A percentile compares a stretch with the other conserved stretches of the same genome.
Conservation (phyloP, 1,140 invertebrate genomes). For the Homarus americanus region DNA sequence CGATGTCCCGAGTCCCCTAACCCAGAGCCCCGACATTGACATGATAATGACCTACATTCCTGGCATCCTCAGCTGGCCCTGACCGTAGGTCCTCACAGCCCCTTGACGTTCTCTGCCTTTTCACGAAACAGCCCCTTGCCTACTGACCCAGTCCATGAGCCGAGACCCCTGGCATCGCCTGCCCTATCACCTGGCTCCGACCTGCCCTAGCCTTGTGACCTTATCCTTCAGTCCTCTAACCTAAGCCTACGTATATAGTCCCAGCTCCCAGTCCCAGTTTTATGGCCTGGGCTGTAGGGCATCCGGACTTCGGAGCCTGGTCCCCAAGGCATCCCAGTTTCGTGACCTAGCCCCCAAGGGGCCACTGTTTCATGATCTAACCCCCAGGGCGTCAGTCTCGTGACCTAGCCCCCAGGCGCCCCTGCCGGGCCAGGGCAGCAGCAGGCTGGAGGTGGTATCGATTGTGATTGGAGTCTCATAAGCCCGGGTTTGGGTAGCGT, state of each 20-base stretch:
- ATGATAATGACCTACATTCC: too few relatives aligned
- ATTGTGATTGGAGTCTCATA: slow-evolving; percentile 68
- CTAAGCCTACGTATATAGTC: not conserved
- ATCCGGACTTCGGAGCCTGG: too few relatives aligned
- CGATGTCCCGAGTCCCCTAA: too few relatives aligned
- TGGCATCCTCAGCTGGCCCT: too few relatives aligned
- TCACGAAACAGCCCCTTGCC: too few relatives aligned
- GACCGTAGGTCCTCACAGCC: too few relatives aligned
- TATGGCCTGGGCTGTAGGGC: too few relatives aligned
- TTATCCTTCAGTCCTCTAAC: not conserved
- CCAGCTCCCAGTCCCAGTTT: not conserved
- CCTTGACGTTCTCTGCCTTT: too few relatives aligned
- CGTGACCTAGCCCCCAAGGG: not conserved
- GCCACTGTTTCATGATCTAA: not conserved
- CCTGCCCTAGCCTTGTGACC: not conserved
- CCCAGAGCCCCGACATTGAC: too few relatives aligned
- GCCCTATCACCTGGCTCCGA: not conserved
- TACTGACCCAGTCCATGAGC: not conserved
- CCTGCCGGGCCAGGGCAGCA: slow-evolving; percentile 11
- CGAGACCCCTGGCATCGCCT: not conserved
- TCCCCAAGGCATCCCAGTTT: not conserved
- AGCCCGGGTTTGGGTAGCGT: slow-evolving; percentile 49
- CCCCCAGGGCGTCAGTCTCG: not conserved
- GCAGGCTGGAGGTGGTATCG: slow-evolving; percentile 46
- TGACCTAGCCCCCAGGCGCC: not conserved